Conservation (phyloP, 2,888 invertebrate species). For the Clivina fossor region DNA sequence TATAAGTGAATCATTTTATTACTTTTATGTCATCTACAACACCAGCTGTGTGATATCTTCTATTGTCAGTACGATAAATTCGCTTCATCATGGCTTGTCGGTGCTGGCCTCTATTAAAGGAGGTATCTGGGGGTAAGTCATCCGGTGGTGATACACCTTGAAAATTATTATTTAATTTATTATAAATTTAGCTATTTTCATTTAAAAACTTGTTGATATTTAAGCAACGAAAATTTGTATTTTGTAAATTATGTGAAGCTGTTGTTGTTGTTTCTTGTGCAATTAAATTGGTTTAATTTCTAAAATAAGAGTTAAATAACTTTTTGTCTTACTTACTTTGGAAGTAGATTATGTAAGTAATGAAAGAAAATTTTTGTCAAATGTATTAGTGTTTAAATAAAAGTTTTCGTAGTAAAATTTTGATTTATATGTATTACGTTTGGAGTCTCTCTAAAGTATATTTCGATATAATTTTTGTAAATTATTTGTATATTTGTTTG, state of each 20-base stretch:
- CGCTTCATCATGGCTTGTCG: conserved; percentile 55
- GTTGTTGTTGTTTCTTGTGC: background rate
- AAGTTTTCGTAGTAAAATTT: no score
- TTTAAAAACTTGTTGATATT: background rate
- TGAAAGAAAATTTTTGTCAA: no score
- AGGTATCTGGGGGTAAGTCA: conserved; percentile 49
- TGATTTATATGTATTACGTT: no score
- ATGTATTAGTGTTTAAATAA: no score
- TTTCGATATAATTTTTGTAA: no score
- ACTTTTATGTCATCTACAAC: conserved; percentile 65
- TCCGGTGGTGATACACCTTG: conserved; percentile 49
- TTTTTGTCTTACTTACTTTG: no score
- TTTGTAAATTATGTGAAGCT: background rate
- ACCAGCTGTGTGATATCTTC: conserved; percentile 67
- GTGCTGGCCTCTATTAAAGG: conserved; percentile 52
- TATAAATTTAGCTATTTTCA: background rate
- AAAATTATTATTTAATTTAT: conserved; percentile 20
- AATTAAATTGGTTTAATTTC: no score
- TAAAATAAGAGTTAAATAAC: no score
- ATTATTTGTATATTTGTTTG: no score
- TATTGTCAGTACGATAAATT: conserved; percentile 53
- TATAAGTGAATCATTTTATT: no score
- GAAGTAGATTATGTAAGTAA: no score
- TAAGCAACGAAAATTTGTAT: background rate
- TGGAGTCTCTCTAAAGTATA: no score